Conservation (phyloP, 2,888 invertebrate genomes). For the Chaetogeoica ovagalla region DNA sequence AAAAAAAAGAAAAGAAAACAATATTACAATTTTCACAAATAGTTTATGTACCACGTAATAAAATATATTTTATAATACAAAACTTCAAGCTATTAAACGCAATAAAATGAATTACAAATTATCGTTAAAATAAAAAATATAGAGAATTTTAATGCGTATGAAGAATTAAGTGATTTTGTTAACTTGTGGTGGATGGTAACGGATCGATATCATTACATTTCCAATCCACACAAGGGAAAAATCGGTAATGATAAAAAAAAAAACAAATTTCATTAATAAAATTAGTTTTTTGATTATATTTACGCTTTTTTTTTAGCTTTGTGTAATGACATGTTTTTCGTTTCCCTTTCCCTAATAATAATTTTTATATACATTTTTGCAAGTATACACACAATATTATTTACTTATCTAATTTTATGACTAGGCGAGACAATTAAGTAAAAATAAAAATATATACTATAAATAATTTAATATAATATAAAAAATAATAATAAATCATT, state of each 20-base stretch:
- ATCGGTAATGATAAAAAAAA: neutral
- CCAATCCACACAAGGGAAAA: too few species aligned
- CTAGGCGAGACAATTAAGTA: slow-evolving; percentile 50
- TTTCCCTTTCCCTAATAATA: slow-evolving; percentile 40
- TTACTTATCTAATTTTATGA: slow-evolving; percentile 46
- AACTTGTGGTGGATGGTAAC: neutral
- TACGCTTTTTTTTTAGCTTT: slow-evolving; percentile 5
- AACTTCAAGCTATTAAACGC: slow-evolving; percentile 34
- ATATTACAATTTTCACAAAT: slow-evolving; percentile 13
- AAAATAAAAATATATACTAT: slow-evolving; percentile 38
- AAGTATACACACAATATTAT: slow-evolving; percentile 7
- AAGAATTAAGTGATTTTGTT: slow-evolving; percentile 14
- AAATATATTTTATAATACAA: neutral
- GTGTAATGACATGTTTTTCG: slow-evolving; percentile 30
- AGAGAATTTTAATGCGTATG: neutral
- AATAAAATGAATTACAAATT: slow-evolving; percentile 28
- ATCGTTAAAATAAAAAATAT: slow-evolving; percentile 26
- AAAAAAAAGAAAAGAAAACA: neutral
- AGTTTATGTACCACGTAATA: slow-evolving; percentile 10
- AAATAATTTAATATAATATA: slow-evolving; percentile 27
- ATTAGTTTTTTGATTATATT: slow-evolving; percentile 37
- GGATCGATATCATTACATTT: too few species aligned
- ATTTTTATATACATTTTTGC: slow-evolving; percentile 19
- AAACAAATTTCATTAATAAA: neutral
- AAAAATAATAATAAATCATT: slow-evolving; percentile 8